These are phyloP conservation scores for Battus philenor DNA, from an alignment of 1,140 invertebrate species.

Conservation along the genomic window DNA sequence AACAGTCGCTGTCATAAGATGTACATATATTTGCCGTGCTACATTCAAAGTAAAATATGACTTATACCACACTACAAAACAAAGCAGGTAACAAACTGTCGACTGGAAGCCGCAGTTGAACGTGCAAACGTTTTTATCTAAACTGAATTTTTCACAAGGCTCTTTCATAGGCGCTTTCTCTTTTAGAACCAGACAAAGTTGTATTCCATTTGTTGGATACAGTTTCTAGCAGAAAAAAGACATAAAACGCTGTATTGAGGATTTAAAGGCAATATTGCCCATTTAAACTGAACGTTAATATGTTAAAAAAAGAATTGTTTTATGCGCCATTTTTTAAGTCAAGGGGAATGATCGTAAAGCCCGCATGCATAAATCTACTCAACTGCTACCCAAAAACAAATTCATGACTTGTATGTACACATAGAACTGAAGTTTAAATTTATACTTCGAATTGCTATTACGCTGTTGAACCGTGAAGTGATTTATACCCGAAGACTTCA, in stretches of 20 bases:
- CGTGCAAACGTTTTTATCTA: background rate
- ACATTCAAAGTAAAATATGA: no score
- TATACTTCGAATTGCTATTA: slow-evolving; percentile 17
- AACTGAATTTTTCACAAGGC: background rate
- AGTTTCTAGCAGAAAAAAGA: background rate
- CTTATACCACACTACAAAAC: no score
- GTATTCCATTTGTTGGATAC: background rate
- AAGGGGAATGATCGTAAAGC: slow-evolving; percentile 7
- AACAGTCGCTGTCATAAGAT: no score
- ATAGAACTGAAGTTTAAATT: slow-evolving; percentile 16
- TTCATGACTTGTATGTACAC: slow-evolving; percentile 13
- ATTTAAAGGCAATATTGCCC: slow-evolving; percentile 11
- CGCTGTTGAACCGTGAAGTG: slow-evolving; percentile 16
- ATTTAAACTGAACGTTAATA: slow-evolving; percentile 6
- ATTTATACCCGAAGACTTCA: slow-evolving; percentile 14
- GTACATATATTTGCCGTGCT: no score
- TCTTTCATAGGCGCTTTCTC: background rate
- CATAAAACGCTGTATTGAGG: background rate
- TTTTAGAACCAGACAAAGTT: background rate
- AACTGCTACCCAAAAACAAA: slow-evolving; percentile 16
- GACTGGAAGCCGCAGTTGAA: background rate
- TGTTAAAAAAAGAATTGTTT: slow-evolving; percentile 9
- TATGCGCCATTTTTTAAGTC: slow-evolving; percentile 11
- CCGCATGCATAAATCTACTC: slow-evolving; percentile 13
- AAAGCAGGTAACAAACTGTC: no score